Conservation (phyloP, 2,113 vertebrate species). For the Halichoeres trimaculatus region DNA sequence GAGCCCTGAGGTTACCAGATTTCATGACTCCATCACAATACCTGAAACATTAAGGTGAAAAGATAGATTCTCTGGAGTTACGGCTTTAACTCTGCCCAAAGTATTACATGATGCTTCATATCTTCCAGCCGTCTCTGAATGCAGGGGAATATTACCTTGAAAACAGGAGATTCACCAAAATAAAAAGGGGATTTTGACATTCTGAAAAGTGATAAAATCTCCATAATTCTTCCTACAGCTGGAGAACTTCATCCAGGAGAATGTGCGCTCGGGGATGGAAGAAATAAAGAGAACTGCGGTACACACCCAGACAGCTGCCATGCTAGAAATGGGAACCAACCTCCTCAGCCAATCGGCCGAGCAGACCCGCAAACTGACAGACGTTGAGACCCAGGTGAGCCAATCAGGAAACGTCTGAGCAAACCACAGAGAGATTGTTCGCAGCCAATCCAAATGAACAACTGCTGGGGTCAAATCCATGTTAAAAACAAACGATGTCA, state of each 20-base stretch:
- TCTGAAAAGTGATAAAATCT: constrained; percentile 12
- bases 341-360: constrained; percentile 84
- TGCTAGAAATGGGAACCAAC: constrained; percentile 84
- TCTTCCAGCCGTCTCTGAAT: constrained; percentile 19
- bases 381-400: constrained; percentile 84
- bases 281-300: constrained; percentile 75
- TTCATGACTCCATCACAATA: constrained; percentile 22
- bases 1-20: background rate
- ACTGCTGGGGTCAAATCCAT: background rate
- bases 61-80: background rate
- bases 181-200: constrained; percentile 6
- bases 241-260: constrained; percentile 84
- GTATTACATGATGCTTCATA: background rate
- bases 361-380: constrained; percentile 84
- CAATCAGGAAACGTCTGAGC: background rate
- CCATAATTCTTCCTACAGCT: constrained; percentile 69
- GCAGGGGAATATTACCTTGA: background rate
- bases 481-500: constrained; percentile 45
- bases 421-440: constrained; percentile 2
- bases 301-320: constrained; percentile 81
- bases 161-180: constrained; percentile 19
- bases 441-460: constrained; percentile 38
- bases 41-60: constrained; percentile 26
- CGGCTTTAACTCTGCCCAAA: constrained; percentile 15
- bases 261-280: constrained; percentile 77